A percentile compares a stretch with the other conserved stretches of the same genome.
phyloP scores from a whole-genome alignment of 2,797 vertebrate species.

The Rallus crepitans region DNA sequence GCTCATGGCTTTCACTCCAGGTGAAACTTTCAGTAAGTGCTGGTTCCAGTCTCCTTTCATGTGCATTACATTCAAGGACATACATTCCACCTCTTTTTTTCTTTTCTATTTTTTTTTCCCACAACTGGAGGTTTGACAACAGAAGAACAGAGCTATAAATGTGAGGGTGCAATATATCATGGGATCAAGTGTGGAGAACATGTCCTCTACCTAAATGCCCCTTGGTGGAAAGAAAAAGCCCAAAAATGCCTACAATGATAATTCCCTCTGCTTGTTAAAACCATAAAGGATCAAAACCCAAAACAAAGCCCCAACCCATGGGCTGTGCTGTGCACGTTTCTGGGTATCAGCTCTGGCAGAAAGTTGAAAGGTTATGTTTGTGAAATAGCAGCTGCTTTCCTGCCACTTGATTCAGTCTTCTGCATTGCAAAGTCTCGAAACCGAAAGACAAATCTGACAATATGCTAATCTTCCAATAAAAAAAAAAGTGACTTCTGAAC shows the following conservation, averaged over 20 bases:
- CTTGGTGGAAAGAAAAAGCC: conserved; percentile 45
- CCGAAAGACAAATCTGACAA: conserved; percentile 81
- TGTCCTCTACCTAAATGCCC: conserved; percentile 68
- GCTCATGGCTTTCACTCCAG: conserved; percentile 42
- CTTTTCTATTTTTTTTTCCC: neutral
- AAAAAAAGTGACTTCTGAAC: conserved; percentile 78
- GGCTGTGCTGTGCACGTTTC: conserved; percentile 32
- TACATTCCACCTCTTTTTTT: neutral
- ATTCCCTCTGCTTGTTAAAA: conserved; percentile 15
- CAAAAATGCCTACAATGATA: conserved; percentile 18
- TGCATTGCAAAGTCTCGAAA: conserved; percentile 75
- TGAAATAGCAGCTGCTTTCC: conserved; percentile 73
- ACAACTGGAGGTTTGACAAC: conserved; percentile 64
- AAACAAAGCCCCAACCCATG: conserved; percentile 43
- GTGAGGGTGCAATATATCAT: conserved; percentile 72
- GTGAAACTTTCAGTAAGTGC: conserved; percentile 61
- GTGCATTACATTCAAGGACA: conserved; percentile 71
- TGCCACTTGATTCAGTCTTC: conserved; percentile 73
- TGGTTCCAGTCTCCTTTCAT: conserved; percentile 30
- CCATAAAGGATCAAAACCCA: neutral
- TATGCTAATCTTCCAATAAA: conserved; percentile 79
- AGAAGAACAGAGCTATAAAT: conserved; percentile 73
- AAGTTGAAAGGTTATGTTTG: conserved; percentile 79
- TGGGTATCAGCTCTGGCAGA: conserved; percentile 68
- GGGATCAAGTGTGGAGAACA: conserved; percentile 64